Base-by-base conservation (phyloP, 2,113 vertebrate genomes). In the Silurus meridionalis region DNA sequence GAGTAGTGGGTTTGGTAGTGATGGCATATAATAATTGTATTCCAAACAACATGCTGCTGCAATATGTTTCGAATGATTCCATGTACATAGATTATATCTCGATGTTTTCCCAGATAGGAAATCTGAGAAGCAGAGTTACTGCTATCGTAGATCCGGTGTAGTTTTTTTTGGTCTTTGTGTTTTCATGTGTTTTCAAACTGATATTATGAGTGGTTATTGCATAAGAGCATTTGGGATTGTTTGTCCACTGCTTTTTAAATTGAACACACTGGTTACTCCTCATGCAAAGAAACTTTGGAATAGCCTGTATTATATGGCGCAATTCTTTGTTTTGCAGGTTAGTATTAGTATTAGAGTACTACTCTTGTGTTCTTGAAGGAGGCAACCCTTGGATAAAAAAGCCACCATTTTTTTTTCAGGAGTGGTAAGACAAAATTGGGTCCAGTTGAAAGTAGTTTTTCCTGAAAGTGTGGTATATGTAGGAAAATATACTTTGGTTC, bases 91-190 rank as follows among this genome's bases (percentile, higher is more conserved):
- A 60, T 28, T 58, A 10, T 58, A 46, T 9, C 28, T 37, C 81
- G 37, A 14, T 66, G 50, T 17, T 82, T 17, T 82, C 23, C n/a
- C 82, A 69, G 25, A 46, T 14, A 83, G 23, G 14, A 23, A 82
- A 66, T 82, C 48, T 37, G 57, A 80, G 53, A 21, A 69, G 4
- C 23, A 55, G 10, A 21, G 64, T 50, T 46, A 63, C 21, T 5
- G 63, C 25, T 80, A 11, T 37, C 60, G 23, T 25, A 21, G 17
- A 67, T 15, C 48, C 50, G 6, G 64, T 37, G 69, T 37, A 69
- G 50, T 63, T 55, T 83, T 71, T 1, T 37, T 14, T 69, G 17
- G 14, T 14, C 64, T 83, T 71, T 83, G 52, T 83, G 82, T 66
- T 67, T 28, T 69, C 21, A 37, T 17, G 28, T 37, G 55, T 57